These are phyloP conservation scores for Aldabrachelys gigantea DNA, from an alignment of 2,113 vertebrate genomes.

Conservation along the genomic window DNA sequence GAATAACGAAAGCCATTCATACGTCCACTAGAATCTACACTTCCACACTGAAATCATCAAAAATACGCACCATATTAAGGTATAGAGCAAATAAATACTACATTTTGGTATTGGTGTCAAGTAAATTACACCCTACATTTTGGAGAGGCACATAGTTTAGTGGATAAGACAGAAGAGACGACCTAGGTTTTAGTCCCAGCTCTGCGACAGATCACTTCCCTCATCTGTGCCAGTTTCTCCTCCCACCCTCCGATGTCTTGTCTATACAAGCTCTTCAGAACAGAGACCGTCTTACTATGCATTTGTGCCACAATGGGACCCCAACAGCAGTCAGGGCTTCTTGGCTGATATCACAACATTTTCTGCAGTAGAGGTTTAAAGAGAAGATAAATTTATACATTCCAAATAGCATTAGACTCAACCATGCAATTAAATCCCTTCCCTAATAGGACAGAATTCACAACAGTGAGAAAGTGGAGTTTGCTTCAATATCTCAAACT, in stretches of 20 bases:
- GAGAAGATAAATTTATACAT: not conserved
- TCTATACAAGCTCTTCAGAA: not conserved
- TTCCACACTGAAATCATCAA: not conserved
- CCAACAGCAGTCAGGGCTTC: not conserved
- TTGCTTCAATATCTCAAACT: not conserved
- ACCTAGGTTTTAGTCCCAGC: not conserved
- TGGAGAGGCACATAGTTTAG: not conserved
- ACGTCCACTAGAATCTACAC: not conserved
- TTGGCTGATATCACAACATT: accelerated
- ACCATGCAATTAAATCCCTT: accelerated
- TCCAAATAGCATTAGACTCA: not conserved
- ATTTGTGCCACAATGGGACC: not conserved
- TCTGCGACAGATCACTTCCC: not conserved
- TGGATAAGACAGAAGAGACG: not conserved
- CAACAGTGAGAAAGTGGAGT: not conserved
- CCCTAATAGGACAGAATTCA: not conserved
- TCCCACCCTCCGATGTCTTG: not conserved
- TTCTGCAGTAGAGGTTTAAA: not conserved
- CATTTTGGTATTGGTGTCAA: not conserved
- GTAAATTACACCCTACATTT: not conserved
- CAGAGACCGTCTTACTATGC: not conserved
- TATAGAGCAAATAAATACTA: not conserved
- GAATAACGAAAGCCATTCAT: not conserved
- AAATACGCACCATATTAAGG: not conserved
- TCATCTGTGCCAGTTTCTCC: not conserved